A percentile compares a stretch with the other conserved stretches of the same genome.
Evolutionary conservation across 2,797 vertebrate genomes (phyloP).

Genomic region (Nasua narica): DNA sequence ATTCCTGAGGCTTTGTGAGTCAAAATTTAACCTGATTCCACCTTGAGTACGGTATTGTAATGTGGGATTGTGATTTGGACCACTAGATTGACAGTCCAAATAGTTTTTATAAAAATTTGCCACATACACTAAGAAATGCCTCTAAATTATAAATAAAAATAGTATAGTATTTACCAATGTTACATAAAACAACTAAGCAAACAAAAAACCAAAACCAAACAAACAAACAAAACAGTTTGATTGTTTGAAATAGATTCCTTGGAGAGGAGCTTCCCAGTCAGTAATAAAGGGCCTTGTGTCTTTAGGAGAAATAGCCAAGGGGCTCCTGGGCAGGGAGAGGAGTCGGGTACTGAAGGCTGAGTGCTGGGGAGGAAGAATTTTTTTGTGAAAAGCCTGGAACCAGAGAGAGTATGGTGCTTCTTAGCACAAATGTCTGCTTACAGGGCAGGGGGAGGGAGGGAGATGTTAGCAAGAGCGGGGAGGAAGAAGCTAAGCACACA

Average conservation of each 20-base stretch:
- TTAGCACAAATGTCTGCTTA: not conserved
- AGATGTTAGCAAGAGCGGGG: not conserved
- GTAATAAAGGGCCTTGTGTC: not conserved
- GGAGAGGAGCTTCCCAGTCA: not conserved
- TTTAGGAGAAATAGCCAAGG: not conserved
- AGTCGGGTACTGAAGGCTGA: not conserved
- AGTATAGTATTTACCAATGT: not conserved
- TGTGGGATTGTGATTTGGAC: not conserved
- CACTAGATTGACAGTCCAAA: slow-evolving; percentile 31
- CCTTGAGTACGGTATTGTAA: slow-evolving; percentile 40
- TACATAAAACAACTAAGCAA: not conserved
- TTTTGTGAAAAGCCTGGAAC: not conserved
- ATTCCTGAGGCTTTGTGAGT: slow-evolving; percentile 14
- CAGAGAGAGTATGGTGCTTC: not conserved
- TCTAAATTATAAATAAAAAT: not conserved
- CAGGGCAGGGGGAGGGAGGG: rapidly evolving
- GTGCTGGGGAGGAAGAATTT: not conserved
- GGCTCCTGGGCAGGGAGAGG: not conserved
- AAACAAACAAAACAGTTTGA: not conserved
- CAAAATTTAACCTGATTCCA: slow-evolving; percentile 57
- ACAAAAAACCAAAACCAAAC: not conserved
- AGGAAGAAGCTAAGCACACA: not conserved
- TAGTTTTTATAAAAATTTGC: slow-evolving; percentile 22
- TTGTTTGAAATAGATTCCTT: not conserved
- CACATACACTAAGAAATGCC: not conserved